Conservation (phyloP, 2,797 vertebrate species). For the Typhlichthys subterraneus region DNA sequence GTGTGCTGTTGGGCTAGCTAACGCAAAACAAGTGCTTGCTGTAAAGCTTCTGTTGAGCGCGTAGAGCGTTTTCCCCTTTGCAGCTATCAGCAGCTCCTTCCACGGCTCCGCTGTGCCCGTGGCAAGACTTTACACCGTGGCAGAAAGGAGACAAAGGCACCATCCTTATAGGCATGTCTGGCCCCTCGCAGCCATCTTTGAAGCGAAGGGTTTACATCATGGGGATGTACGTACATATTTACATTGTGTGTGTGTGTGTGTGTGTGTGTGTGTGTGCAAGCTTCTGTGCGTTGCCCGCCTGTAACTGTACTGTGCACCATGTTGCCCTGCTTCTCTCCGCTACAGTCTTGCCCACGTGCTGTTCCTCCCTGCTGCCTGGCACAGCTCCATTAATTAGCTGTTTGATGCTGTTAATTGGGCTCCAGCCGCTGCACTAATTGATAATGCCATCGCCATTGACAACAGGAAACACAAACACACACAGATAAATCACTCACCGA, state of each 20-base stretch:
- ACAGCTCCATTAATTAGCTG: slow-evolving; percentile 85
- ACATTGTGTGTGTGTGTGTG: too few relatives aligned
- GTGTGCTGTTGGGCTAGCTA: slow-evolving; percentile 35
- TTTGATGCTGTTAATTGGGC: slow-evolving; percentile 88
- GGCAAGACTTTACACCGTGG: background rate
- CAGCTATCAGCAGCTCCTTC: slow-evolving; percentile 33
- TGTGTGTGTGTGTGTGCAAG: background rate
- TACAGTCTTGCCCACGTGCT: slow-evolving; percentile 53
- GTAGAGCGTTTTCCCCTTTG: slow-evolving; percentile 42
- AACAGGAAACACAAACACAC: slow-evolving; percentile 77
- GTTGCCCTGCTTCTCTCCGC: slow-evolving; percentile 24
- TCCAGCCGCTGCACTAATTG: slow-evolving; percentile 86
- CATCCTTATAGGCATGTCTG: too few relatives aligned
- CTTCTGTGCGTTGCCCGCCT: background rate
- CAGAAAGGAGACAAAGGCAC: background rate
- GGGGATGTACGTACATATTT: too few relatives aligned
- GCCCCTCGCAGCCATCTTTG: too few relatives aligned
- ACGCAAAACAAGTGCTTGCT: slow-evolving; percentile 46
- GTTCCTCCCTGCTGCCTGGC: slow-evolving; percentile 73
- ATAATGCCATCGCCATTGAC: slow-evolving; percentile 81
- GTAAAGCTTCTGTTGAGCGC: slow-evolving; percentile 15
- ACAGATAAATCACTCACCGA: slow-evolving; percentile 61
- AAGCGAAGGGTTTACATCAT: too few relatives aligned
- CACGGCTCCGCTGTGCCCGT: slow-evolving; percentile 25
- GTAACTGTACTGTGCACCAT: slow-evolving; percentile 17